These are phyloP conservation scores for Arion vulgaris DNA, from an alignment of 1,140 invertebrate genomes.

Conservation along the genomic window DNA sequence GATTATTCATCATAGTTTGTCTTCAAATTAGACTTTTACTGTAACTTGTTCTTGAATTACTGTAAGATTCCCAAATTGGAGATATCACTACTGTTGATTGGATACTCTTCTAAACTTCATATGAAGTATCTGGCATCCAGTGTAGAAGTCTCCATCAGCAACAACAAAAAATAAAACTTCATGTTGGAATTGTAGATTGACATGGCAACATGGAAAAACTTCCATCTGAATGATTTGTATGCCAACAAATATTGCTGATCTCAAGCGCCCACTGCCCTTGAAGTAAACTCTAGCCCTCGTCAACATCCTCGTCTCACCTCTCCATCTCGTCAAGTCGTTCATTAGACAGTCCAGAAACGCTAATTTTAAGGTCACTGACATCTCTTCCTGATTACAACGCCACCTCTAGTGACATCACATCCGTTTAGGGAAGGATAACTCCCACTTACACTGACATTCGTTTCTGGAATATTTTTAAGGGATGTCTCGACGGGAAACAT, in stretches of 20 bases:
- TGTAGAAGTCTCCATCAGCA: background rate
- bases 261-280: background rate
- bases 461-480: background rate
- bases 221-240: background rate
- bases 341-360: constrained; percentile 5
- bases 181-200: background rate
- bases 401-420: constrained; percentile 14
- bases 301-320: constrained; percentile 13
- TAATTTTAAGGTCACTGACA: constrained; percentile 1
- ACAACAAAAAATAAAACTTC: background rate
- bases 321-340: constrained; percentile 1
- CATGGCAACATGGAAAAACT: background rate
- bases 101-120: background rate
- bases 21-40: too few species aligned
- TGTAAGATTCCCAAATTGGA: too few species aligned
- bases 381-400: constrained; percentile 1
- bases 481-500: background rate
- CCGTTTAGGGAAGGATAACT: constrained; percentile 8
- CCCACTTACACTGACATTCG: constrained; percentile 7
- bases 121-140: background rate
- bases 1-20: too few species aligned
- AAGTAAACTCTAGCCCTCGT: background rate
- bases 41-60: too few species aligned
- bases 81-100: too few species aligned
- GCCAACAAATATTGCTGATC: background rate